Base-by-base conservation (phyloP, 1,140 invertebrate genomes). In the Monomorium pharaonis region DNA sequence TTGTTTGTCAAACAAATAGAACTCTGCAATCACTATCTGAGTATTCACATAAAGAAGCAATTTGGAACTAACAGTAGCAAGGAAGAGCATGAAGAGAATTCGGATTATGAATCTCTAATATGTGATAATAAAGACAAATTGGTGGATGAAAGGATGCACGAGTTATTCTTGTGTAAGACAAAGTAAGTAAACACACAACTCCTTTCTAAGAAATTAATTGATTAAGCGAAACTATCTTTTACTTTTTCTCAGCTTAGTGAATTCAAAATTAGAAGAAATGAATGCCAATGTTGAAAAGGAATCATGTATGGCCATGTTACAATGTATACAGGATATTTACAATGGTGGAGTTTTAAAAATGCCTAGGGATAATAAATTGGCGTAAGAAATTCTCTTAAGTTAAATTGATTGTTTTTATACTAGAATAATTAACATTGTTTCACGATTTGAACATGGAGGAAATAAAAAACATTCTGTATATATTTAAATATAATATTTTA, bases 1-100 rank as follows among this genome's bases (percentile, higher is more conserved):
- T 65, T 90, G 21, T 94, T 93, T 70, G 90, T 92, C 21, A 95
- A 93, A 78, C 93, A 94, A 65, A 86, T 94, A 44, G 92, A 94
- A 86, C 89, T 93, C 10, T 94, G 94, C 42, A 91, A 88, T 60
- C 91, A 92, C 69, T 95, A 93, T 75, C 85, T 95, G 12, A 80
- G 90, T 51, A 62, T 92, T 74, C 91, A 93, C 49, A 90, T 93
- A 54, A 94, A 93, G 85, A 92, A 85, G 33, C 90, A 94, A 65
- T 93, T 94, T 85, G 88, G 78, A 70, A 69, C 37, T 21, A 47
- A 10, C 12, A 62, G 54, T 42, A 65, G 86, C 7, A 58, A 90
- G 65, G 67, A 89, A 49, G 69, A 84, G 1, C 60, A 81, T 5
- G 51, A 89, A 21, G 77, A 72, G 69, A 80, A 93, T 77, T 87